These are phyloP conservation scores for Scophthalmus maximus DNA, from an alignment of 2,113 vertebrate species.

Conservation along the genomic window DNA sequence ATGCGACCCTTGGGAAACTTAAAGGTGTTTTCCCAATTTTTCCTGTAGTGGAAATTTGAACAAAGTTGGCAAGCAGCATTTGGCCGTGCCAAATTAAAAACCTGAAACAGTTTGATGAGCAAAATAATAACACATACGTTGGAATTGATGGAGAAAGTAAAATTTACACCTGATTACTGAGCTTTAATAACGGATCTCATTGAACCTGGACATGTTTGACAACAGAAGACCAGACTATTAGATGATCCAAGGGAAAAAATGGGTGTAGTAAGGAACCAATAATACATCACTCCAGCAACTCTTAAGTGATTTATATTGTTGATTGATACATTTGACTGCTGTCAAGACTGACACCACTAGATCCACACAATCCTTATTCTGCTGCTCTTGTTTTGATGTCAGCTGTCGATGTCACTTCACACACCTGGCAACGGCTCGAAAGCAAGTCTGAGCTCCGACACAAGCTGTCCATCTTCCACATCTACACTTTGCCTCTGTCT, in stretches of 20 bases:
- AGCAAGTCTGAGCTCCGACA: neutral
- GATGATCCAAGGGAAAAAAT: conserved; percentile 3
- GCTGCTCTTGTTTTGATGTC: conserved; percentile 40
- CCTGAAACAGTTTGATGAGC: neutral
- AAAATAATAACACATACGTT: neutral
- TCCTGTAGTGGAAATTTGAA: conserved; percentile 18
- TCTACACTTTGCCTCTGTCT: neutral
- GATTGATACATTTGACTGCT: conserved; percentile 86
- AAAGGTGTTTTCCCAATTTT: neutral
- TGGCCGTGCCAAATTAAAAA: conserved; percentile 17
- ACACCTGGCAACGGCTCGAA: conserved; percentile 12
- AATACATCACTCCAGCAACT: conserved; percentile 70
- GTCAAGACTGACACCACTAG: conserved; percentile 80
- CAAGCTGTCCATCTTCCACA: neutral
- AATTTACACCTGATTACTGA: conserved; percentile 7
- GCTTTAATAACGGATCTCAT: neutral
- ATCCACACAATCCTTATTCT: conserved; percentile 24
- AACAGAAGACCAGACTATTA: neutral
- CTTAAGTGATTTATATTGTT: conserved; percentile 83
- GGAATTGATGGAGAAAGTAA: neutral
- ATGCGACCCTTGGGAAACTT: conserved; percentile 3
- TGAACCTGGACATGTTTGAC: too few relatives aligned
- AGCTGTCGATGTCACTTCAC: conserved; percentile 26
- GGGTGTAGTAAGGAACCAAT: conserved; percentile 25
- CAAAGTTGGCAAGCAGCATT: conserved; percentile 9